Conservation (phyloP, 2,888 invertebrate species). For the Anarsia innoxiella region DNA sequence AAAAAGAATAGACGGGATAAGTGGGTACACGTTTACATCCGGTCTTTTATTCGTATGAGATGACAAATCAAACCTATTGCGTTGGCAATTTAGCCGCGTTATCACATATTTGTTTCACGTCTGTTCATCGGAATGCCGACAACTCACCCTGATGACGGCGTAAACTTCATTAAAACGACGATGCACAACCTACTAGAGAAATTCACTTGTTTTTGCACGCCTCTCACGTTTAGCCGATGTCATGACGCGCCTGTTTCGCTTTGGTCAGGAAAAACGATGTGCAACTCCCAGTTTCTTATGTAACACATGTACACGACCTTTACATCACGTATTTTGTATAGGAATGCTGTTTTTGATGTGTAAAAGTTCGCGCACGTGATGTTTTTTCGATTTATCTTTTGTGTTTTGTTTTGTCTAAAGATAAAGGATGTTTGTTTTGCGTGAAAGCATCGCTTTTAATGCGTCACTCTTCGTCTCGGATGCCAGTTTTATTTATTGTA, state of each 20-base stretch:
- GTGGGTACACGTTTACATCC: no score
- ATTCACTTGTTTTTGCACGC: slow-evolving; percentile 33
- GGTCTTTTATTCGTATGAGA: slow-evolving; percentile 1
- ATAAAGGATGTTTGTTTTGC: no score
- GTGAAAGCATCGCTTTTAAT: no score
- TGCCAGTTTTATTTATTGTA: no score
- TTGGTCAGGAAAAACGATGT: slow-evolving; percentile 44
- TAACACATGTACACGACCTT: slow-evolving; percentile 26
- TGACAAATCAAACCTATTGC: no score
- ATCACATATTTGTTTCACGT: no score
- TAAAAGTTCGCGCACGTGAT: no score
- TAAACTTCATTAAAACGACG: slow-evolving; percentile 35
- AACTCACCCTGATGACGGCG: slow-evolving; percentile 1
- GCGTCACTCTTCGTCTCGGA: no score
- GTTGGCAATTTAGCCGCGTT: no score
- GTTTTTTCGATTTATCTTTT: no score
- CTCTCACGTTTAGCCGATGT: slow-evolving; percentile 45
- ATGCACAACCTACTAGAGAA: slow-evolving; percentile 19
- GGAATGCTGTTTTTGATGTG: not conserved
- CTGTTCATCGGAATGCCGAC: not conserved
- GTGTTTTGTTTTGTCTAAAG: no score
- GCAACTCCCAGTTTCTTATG: slow-evolving; percentile 35
- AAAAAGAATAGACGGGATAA: no score
- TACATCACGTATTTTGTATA: slow-evolving; percentile 11
- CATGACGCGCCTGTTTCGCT: slow-evolving; percentile 41